Conservation (phyloP, 2,888 invertebrate genomes). For the Sepioteuthis lessoniana region DNA sequence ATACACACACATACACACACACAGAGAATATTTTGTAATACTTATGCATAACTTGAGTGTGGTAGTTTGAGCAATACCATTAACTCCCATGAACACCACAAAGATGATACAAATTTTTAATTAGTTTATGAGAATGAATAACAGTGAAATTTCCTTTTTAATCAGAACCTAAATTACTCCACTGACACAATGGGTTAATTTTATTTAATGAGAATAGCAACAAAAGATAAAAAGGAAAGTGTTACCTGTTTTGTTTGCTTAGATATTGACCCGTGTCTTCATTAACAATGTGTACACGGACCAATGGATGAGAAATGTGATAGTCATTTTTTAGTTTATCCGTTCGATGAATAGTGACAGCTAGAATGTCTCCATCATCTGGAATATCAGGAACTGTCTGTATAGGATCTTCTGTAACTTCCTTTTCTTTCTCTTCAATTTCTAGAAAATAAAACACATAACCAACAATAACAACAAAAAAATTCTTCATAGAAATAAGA, state of each 20-base stretch:
- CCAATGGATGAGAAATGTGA: conserved; percentile 80
- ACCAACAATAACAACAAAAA: background rate
- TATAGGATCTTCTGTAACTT: background rate
- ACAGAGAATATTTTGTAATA: too few species aligned
- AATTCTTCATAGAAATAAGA: background rate
- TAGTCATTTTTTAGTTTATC: conserved; percentile 80
- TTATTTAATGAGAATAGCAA: too few species aligned
- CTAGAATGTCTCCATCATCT: conserved; percentile 75
- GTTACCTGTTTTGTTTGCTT: conserved; percentile 76
- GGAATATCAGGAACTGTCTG: conserved; percentile 56
- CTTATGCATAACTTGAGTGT: too few species aligned
- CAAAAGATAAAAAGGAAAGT: background rate
- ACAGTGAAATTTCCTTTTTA: too few species aligned
- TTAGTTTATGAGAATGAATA: too few species aligned
- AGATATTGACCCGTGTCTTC: conserved; percentile 78
- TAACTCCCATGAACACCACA: too few species aligned
- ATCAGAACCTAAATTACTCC: too few species aligned
- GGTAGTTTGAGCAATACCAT: too few species aligned
- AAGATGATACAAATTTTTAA: too few species aligned
- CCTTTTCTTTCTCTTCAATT: background rate
- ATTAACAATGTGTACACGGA: conserved; percentile 80
- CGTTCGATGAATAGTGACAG: conserved; percentile 79
- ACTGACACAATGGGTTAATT: too few species aligned
- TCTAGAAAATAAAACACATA: background rate
- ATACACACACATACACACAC: too few species aligned